Percentiles rank a stretch among this genome's conserved stretches.
phyloP scores from a whole-genome alignment of 1,140 invertebrate species.

The Cydia fagiglandana region DNA sequence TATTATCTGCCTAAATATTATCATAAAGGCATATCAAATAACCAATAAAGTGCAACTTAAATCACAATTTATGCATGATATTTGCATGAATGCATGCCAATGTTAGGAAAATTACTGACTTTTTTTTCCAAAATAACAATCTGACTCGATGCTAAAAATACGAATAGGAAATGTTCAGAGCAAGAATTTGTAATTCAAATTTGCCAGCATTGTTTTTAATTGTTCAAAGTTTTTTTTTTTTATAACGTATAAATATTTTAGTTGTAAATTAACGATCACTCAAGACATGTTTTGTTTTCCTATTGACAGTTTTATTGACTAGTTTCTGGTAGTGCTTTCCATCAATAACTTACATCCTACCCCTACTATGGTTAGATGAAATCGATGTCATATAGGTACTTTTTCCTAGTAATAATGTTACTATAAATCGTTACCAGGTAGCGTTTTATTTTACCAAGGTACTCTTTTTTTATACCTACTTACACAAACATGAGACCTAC shows the following conservation, averaged over 20 bases:
- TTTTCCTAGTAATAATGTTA: too few species aligned
- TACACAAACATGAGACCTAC: too few species aligned
- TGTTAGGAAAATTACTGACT: slow-evolving; percentile 10
- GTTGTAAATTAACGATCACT: background rate
- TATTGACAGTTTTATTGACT: background rate
- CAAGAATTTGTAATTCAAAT: background rate
- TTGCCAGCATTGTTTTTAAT: background rate
- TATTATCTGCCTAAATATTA: too few species aligned
- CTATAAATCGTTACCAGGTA: too few species aligned
- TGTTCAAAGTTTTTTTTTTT: background rate
- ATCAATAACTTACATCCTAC: too few species aligned
- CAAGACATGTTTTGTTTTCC: background rate
- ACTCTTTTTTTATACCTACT: too few species aligned
- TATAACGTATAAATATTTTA: background rate
- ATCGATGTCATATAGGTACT: too few species aligned
- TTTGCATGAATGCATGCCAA: background rate
- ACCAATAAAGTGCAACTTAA: background rate
- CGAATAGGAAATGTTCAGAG: background rate
- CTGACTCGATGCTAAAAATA: slow-evolving; percentile 6
- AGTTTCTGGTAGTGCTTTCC: too few species aligned
- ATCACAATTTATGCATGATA: background rate
- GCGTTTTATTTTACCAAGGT: too few species aligned
- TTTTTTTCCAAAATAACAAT: slow-evolving; percentile 30
- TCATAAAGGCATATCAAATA: background rate
- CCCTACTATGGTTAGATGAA: too few species aligned